Percentiles rank a stretch among this genome's conserved stretches.
Evolutionary conservation across 2,888 invertebrate species (phyloP).

Genomic region (Dioctria linearis): DNA sequence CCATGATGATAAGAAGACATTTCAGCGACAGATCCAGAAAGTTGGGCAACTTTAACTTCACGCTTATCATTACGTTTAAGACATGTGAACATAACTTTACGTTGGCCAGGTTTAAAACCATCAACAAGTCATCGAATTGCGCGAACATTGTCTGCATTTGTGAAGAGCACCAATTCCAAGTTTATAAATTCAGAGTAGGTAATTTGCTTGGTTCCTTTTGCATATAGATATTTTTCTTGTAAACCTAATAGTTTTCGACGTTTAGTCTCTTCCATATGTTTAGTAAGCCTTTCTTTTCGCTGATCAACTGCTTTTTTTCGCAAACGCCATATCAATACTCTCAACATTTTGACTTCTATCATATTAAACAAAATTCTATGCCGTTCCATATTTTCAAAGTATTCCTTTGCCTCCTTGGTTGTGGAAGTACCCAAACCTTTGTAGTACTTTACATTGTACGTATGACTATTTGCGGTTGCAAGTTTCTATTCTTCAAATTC

Average conservation of each 20-base stretch:
- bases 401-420: constrained; percentile 98
- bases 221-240: constrained; percentile 91
- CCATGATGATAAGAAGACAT: constrained; percentile 99
- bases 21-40: constrained; percentile 98
- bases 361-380: constrained; percentile 93
- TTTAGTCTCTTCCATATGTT: constrained; percentile 94
- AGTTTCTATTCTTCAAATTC: constrained; percentile 99
- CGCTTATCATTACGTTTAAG: constrained; percentile 96
- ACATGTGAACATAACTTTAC: constrained; percentile 96
- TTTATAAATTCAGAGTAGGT: constrained; percentile 95
- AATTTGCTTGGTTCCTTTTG: constrained; percentile 87
- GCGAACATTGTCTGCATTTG: constrained; percentile 93
- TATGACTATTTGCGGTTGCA: constrained; percentile 90
- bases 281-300: constrained; percentile 97
- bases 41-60: constrained; percentile 97
- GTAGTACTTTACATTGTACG: constrained; percentile 98
- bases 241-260: constrained; percentile 87
- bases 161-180: constrained; percentile 94
- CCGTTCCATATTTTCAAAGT: constrained; percentile 95
- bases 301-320: constrained; percentile 96
- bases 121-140: constrained; percentile 81
- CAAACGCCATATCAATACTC: constrained; percentile 94
- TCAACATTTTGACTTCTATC: constrained; percentile 91
- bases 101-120: constrained; percentile 97
- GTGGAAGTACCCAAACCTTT: constrained; percentile 99